Evolutionary conservation across 2,113 vertebrate genomes (phyloP).

Genomic region (Marmota monax): DNA sequence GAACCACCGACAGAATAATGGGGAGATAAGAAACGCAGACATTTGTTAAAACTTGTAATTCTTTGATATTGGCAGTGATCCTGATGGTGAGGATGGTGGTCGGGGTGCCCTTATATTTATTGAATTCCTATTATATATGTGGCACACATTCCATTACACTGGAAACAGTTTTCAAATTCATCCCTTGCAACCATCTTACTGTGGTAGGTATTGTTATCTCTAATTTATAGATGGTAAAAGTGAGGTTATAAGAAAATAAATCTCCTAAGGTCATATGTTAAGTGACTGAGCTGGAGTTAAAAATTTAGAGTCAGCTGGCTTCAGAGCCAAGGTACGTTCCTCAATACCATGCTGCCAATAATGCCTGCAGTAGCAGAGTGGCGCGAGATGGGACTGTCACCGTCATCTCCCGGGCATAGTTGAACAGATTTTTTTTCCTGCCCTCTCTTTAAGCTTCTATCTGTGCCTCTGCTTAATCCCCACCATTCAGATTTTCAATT

Average conservation of each 20-base stretch:
- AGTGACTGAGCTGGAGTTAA: constrained; percentile 23
- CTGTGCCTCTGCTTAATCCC: constrained; percentile 28
- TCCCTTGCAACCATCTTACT: neutral
- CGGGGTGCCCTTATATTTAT: neutral
- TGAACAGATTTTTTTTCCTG: neutral
- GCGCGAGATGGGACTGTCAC: neutral
- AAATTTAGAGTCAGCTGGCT: neutral
- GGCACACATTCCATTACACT: neutral
- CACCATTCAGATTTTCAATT: constrained; percentile 55
- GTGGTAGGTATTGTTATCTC: neutral
- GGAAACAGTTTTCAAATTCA: neutral
- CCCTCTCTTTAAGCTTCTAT: neutral
- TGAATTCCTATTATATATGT: neutral
- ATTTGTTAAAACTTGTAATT: neutral
- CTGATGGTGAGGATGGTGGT: neutral
- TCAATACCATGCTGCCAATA: neutral
- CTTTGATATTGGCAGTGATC: neutral
- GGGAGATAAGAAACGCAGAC: neutral
- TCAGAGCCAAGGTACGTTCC: neutral
- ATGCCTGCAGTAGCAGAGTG: fast-evolving
- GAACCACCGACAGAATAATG: neutral
- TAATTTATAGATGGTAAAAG: constrained; percentile 24
- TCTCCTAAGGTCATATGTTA: constrained; percentile 21
- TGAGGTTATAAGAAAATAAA: neutral
- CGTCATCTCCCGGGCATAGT: neutral